Evolutionary conservation across 1,140 invertebrate species (phyloP), one percentile per base, ranked within the genome.

Genomic region (Ridgeia piscesae): DNA sequence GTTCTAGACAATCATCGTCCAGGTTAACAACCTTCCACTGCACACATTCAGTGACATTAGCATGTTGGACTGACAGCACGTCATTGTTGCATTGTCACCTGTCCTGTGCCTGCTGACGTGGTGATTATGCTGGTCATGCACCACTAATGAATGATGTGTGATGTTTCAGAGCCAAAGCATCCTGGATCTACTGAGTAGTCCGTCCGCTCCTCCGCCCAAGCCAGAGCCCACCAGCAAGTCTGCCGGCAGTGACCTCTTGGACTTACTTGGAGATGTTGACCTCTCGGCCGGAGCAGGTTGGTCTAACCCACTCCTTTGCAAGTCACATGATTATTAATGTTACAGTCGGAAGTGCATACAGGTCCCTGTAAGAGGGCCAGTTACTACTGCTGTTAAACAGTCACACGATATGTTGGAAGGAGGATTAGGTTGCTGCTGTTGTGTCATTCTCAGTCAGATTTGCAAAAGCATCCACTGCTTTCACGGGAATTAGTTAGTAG

Each of bases 231-330:
- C 14, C 92, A 92, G 91, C 21, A 50, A 42, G 42, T 48, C 89
- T 33, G 91, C 33, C 6, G 33, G 48, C 88, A 50, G 88, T 35
- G 98, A 98, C 96, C 97, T 99, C 91, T 96, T 99, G 93, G 98
- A 99, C 96, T 96, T 99, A 88, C 96, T 99, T 77, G 98, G 98
- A 95, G 97, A 95, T 93, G 93, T 95, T 33, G 94, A 95, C 27
- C 93, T 94, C 4, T 92, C 77, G 17, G 34, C 92, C 91, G 89
- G 90, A 11, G 27, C 92, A 91, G 33, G 33, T 92, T 14, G 94
- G 95, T 92, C 93, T 42, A 42, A 11, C 11, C 42, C 42, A 42
- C 42, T 42, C 4, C 42, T 42, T 6, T 6, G 42, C 4, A 6
- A 11, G 42, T 42, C 42, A 42, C 4, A 42, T 42, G 42, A 4